Conservation (phyloP, 2,797 vertebrate species). For the Columba guinea region DNA sequence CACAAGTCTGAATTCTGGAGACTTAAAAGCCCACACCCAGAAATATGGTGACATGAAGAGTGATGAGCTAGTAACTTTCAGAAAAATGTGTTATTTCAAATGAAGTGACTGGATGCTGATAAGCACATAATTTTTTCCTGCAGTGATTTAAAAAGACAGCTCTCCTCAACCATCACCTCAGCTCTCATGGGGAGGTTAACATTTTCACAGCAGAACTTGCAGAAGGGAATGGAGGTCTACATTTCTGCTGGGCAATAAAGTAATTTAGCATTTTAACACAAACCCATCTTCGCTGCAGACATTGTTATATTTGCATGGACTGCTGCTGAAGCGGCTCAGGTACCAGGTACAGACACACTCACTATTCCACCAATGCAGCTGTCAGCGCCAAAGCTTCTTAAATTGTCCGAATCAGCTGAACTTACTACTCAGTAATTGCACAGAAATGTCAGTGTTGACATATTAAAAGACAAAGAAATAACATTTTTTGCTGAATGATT, state of each 20-base stretch:
- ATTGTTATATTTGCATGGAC: background rate
- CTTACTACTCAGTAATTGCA: background rate
- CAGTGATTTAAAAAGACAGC: background rate
- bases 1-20: background rate
- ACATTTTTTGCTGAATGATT: background rate
- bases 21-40: background rate
- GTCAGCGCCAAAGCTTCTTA: background rate
- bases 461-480: background rate
- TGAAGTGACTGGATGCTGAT: background rate
- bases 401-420: background rate
- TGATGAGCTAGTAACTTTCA: background rate
- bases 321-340: background rate
- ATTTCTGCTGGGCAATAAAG: background rate
- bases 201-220: background rate
- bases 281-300: background rate
- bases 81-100: background rate
- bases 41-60: background rate
- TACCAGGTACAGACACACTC: background rate
- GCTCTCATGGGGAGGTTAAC: background rate
- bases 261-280: background rate
- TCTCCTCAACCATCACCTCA: background rate
- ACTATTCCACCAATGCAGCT: rapidly evolving
- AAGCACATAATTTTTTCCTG: background rate
- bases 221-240: background rate
- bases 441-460: background rate